Evolutionary conservation across 2,797 vertebrate genomes (phyloP).

Genomic region (Toxotes lorentzi): DNA sequence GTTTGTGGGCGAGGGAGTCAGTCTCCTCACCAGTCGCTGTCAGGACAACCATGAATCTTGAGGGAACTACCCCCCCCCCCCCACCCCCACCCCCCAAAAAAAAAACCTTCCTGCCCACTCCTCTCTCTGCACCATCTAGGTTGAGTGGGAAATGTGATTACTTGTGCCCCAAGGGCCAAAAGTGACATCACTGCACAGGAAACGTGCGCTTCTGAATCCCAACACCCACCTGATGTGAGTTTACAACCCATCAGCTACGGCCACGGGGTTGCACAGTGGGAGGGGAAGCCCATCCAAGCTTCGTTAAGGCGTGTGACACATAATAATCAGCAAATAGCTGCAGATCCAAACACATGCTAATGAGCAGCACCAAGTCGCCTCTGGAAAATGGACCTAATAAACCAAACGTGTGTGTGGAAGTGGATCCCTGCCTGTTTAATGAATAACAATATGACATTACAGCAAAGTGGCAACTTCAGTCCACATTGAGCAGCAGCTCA

Average conservation of each 20-base stretch:
- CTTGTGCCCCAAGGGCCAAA: conserved; percentile 14
- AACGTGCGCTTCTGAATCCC: conserved; percentile 9
- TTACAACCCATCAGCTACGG: conserved; percentile 10
- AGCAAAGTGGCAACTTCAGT: conserved; percentile 20
- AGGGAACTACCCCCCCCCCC: conserved; percentile 12
- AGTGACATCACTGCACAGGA: conserved; percentile 30
- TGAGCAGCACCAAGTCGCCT: conserved; percentile 23
- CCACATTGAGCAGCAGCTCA: conserved; percentile 18
- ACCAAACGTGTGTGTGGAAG: conserved; percentile 12
- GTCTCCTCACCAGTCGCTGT: conserved; percentile 55
- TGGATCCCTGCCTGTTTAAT: conserved; percentile 14
- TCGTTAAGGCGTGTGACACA: conserved; percentile 36
- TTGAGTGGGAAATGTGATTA: conserved; percentile 58
- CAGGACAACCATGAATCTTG: conserved; percentile 69
- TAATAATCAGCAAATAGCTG: conserved; percentile 19
- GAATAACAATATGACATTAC: conserved; percentile 32
- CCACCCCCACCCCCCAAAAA: neutral
- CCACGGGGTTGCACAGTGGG: conserved; percentile 2
- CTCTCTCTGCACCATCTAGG: conserved; percentile 21
- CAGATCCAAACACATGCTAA: conserved; percentile 29
- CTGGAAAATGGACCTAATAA: conserved; percentile 32
- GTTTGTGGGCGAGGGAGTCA: conserved; percentile 52
- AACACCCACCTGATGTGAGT: conserved; percentile 39
- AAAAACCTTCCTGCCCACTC: conserved; percentile 36
- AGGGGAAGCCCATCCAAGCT: conserved; percentile 23